phyloP scores from a whole-genome alignment of 2,797 vertebrate genomes.

The Eulemur rubriventer region DNA sequence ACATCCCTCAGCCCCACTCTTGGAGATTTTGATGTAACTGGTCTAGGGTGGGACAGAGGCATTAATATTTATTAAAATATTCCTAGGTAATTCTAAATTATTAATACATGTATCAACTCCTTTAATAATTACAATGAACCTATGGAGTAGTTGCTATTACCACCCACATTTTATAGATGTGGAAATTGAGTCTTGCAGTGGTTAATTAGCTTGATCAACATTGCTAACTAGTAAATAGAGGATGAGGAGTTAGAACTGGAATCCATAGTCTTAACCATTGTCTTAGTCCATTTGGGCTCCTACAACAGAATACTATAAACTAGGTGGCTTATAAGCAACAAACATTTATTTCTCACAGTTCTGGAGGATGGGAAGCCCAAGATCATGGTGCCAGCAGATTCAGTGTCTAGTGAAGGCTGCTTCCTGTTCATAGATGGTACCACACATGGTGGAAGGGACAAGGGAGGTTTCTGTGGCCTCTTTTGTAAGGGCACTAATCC shows the following conservation, averaged over 20 bases:
- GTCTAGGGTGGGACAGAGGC: neutral
- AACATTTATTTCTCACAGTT: neutral
- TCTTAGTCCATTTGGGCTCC: neutral
- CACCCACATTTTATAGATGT: neutral
- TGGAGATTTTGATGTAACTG: neutral
- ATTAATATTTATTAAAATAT: slow-evolving; percentile 35
- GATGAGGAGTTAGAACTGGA: neutral
- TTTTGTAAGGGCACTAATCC: neutral
- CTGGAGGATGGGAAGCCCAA: neutral
- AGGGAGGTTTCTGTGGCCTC: neutral
- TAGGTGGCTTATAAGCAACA: neutral
- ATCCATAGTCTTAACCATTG: neutral
- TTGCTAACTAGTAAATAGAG: neutral
- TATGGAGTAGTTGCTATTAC: neutral
- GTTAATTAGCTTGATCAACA: neutral
- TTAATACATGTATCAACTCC: neutral
- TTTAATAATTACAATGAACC: neutral
- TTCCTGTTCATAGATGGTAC: neutral
- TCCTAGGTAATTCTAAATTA: neutral
- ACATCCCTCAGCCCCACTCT: neutral
- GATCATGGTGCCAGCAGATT: neutral
- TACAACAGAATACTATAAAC: neutral
- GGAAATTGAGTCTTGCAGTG: neutral
- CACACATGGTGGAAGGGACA: neutral
- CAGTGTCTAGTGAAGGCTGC: neutral